A percentile compares a stretch with the other conserved stretches of the same genome.
Evolutionary conservation across 2,797 vertebrate genomes (phyloP).

Genomic region (Kryptopterus vitreolus): DNA sequence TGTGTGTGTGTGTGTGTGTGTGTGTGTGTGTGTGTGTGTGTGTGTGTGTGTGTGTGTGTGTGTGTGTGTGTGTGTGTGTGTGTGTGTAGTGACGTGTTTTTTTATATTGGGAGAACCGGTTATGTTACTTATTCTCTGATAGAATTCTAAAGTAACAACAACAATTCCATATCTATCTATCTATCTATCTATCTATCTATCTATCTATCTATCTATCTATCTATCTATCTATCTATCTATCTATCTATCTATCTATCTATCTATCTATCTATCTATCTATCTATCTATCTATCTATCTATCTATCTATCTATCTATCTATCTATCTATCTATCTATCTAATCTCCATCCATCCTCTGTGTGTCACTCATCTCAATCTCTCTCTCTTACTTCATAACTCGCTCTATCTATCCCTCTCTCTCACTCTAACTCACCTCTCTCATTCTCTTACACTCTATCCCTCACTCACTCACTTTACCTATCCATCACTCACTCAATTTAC

Average conservation of each 20-base stretch:
- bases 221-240: background rate
- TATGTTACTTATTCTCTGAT: background rate
- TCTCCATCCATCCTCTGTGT: background rate
- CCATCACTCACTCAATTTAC: background rate
- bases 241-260: background rate
- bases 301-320: background rate
- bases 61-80: background rate
- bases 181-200: background rate
- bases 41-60: background rate
- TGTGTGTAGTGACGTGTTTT: no score
- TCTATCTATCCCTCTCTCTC: background rate
- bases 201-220: background rate
- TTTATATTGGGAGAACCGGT: no score
- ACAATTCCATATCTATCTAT: background rate
- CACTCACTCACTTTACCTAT: background rate
- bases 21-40: background rate
- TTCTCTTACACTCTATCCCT: no score
- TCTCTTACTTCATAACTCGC: background rate
- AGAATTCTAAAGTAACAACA: background rate
- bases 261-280: background rate
- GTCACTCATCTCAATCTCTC: background rate
- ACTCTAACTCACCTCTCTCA: background rate
- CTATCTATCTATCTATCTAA: background rate
- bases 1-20: background rate
- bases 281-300: background rate